These are phyloP conservation scores for Pseudorhiza aurosa DNA, from an alignment of 30 jellyfish, hydroid and myxozoan genomes.

Conservation along the genomic window DNA sequence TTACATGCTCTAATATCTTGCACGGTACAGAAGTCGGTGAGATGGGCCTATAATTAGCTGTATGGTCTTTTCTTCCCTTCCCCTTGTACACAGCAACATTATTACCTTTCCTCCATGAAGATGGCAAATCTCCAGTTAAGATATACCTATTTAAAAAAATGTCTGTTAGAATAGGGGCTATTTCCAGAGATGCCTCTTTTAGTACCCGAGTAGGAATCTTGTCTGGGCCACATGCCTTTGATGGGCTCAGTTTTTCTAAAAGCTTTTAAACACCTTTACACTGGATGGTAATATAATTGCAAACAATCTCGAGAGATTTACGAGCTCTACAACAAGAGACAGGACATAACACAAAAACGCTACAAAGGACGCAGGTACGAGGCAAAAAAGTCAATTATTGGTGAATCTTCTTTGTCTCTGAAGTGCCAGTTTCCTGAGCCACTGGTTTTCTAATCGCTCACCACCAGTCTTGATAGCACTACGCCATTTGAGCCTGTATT, in stretches of 20 bases:
- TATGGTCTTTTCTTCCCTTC: slow-evolving; percentile 13
- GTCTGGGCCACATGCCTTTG: slow-evolving; percentile 27
- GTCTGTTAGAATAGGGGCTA: slow-evolving; percentile 16
- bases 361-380: too few relatives aligned
- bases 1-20: slow-evolving; percentile 46
- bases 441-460: too few relatives aligned
- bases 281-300: too few relatives aligned
- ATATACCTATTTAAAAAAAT: slow-evolving; percentile 45
- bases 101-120: slow-evolving; percentile 51
- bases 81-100: slow-evolving; percentile 48
- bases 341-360: too few relatives aligned
- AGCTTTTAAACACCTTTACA: background rate
- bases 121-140: slow-evolving; percentile 47
- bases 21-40: slow-evolving; percentile 46
- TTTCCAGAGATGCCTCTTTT: slow-evolving; percentile 1
- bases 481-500: too few relatives aligned
- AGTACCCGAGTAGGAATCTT: slow-evolving; percentile 12
- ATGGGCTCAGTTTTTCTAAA: background rate
- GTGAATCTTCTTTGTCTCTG: too few relatives aligned
- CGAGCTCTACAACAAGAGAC: too few relatives aligned
- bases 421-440: too few relatives aligned
- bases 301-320: too few relatives aligned
- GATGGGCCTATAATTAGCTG: slow-evolving; percentile 47
- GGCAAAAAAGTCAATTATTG: too few relatives aligned
- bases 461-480: too few relatives aligned